phyloP scores from a whole-genome alignment of 2,113 vertebrate species.

The Phodopus roborovskii region DNA sequence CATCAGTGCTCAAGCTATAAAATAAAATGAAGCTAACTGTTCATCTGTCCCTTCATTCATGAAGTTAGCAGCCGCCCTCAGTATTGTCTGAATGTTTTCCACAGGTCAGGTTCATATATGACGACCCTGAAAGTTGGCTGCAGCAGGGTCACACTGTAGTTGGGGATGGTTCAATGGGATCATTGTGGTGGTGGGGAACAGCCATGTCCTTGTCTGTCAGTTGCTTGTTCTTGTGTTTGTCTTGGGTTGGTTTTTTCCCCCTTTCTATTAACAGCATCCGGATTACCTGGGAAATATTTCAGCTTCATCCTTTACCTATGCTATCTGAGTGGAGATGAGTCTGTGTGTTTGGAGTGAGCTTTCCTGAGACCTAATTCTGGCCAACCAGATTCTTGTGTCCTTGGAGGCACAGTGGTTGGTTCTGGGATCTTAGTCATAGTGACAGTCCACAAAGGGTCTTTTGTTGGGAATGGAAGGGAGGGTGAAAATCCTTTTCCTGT shows the following conservation, averaged over 20 bases:
- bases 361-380: background rate
- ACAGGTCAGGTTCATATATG: background rate
- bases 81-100: background rate
- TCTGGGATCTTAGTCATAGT: background rate
- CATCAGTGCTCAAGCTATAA: background rate
- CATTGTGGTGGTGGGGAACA: background rate
- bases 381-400: background rate
- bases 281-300: background rate
- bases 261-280: background rate
- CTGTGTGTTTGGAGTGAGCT: background rate
- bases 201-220: background rate
- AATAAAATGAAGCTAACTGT: background rate
- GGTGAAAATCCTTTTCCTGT: background rate
- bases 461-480: background rate
- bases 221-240: background rate
- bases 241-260: background rate
- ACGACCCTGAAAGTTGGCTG: background rate
- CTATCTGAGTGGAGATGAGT: background rate
- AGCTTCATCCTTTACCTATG: background rate
- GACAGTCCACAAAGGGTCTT: background rate
- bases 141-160: background rate
- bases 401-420: background rate
- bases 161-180: background rate
- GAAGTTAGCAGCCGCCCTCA: background rate
- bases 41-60: background rate